Conservation (phyloP, 2,888 invertebrate species). For the Drosophila cyrtoloma region DNA sequence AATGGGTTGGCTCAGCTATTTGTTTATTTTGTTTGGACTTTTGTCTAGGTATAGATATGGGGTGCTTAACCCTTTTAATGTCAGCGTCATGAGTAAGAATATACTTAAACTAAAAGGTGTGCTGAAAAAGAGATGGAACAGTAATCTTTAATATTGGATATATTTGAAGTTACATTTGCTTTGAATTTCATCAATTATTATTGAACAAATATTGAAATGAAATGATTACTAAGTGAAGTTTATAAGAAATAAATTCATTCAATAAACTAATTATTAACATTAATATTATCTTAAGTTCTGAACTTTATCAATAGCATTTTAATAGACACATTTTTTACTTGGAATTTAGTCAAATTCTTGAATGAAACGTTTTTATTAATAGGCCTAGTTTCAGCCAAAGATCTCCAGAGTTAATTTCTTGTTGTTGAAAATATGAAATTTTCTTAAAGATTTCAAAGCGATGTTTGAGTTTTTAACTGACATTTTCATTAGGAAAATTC, state of each 20-base stretch:
- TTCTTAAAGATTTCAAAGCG: background rate
- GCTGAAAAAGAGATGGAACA: background rate
- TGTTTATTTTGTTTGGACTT: constrained; percentile 64
- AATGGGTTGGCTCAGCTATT: constrained; percentile 23
- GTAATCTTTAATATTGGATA: background rate
- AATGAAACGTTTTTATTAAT: background rate
- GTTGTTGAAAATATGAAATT: background rate
- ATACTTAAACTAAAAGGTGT: background rate
- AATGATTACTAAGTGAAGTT: background rate
- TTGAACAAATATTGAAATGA: background rate
- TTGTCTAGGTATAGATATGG: constrained; percentile 28
- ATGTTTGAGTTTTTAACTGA: constrained; percentile 6
- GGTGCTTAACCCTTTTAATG: constrained; percentile 45
- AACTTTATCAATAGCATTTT: background rate
- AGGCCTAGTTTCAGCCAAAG: background rate
- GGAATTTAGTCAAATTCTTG: background rate
- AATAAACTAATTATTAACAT: background rate
- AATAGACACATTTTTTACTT: background rate
- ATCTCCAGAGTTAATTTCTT: background rate
- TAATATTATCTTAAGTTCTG: background rate
- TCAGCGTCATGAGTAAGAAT: background rate
- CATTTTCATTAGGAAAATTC: constrained; percentile 4
- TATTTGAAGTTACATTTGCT: background rate
- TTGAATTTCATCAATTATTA: background rate
- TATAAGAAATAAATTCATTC: background rate